Conservation (phyloP, 1,140 invertebrate genomes). For the Gonatopus flavifemur region DNA sequence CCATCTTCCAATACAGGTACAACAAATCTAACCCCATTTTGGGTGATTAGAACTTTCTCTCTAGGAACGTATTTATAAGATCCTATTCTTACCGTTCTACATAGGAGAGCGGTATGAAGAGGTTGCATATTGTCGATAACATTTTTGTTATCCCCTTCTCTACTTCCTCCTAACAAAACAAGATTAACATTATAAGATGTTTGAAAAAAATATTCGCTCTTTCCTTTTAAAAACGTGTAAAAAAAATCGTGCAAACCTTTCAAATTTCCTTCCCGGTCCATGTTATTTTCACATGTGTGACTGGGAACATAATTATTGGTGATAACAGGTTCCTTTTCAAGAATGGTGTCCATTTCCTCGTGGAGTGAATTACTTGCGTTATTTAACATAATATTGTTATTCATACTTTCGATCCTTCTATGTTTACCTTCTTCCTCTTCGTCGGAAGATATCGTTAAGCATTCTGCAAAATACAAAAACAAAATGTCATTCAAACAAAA, state of each 20-base stretch:
- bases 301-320: conserved; percentile 42
- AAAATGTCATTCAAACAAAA: not conserved
- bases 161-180: conserved; percentile 50
- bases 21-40: conserved; percentile 67
- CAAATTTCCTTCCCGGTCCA: conserved; percentile 23
- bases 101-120: conserved; percentile 60
- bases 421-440: conserved; percentile 46
- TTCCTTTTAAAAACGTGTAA: no score
- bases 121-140: conserved; percentile 23
- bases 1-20: conserved; percentile 67
- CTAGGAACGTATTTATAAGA: conserved; percentile 73
- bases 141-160: conserved; percentile 37
- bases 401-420: conserved; percentile 13
- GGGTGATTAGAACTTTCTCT: conserved; percentile 68
- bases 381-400: conserved; percentile 12
- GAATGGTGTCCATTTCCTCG: conserved; percentile 41
- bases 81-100: conserved; percentile 77
- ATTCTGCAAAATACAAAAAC: conserved; percentile 34
- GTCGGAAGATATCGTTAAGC: conserved; percentile 55
- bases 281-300: conserved; percentile 15
- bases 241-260: conserved; percentile 16
- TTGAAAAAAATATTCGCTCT: not conserved
- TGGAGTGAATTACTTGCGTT: conserved; percentile 13
- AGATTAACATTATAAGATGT: no score
- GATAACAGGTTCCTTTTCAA: conserved; percentile 60